Evolutionary conservation across 2,888 invertebrate genomes (phyloP).

Genomic region (Antheraea yamamai): DNA sequence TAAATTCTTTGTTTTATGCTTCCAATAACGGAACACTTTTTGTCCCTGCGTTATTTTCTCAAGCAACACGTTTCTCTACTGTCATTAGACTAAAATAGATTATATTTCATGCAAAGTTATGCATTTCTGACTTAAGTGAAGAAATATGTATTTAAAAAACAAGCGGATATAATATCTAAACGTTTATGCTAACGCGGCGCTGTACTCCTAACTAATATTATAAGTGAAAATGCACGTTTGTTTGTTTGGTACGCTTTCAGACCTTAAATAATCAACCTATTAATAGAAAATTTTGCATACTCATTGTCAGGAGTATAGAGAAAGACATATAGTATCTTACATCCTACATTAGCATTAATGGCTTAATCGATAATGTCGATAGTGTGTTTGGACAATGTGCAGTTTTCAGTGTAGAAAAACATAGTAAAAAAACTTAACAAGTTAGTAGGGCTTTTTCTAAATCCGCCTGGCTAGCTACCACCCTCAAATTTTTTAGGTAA

Average conservation of each 20-base stretch:
- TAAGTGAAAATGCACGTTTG: neutral
- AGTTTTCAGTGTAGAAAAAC: no score
- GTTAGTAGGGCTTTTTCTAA: no score
- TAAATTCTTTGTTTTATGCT: neutral
- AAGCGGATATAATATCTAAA: neutral
- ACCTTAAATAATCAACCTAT: no score
- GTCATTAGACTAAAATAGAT: neutral
- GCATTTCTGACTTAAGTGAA: neutral
- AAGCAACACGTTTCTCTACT: neutral
- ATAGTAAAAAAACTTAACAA: no score
- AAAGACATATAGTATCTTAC: no score
- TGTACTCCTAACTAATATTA: neutral
- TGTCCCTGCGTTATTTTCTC: neutral
- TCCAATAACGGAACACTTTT: neutral
- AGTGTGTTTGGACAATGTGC: no score
- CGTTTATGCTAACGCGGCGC: neutral
- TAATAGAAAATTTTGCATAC: no score
- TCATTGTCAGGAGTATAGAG: no score
- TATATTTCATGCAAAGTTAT: slow-evolving; percentile 6
- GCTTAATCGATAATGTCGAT: no score
- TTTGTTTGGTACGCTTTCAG: neutral
- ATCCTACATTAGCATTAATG: no score
- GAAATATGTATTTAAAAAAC: neutral
- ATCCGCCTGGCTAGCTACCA: no score
- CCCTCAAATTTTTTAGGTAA: no score